These are phyloP conservation scores for Ranitomeya variabilis DNA, from an alignment of 2,113 vertebrate species.

Conservation along the genomic window DNA sequence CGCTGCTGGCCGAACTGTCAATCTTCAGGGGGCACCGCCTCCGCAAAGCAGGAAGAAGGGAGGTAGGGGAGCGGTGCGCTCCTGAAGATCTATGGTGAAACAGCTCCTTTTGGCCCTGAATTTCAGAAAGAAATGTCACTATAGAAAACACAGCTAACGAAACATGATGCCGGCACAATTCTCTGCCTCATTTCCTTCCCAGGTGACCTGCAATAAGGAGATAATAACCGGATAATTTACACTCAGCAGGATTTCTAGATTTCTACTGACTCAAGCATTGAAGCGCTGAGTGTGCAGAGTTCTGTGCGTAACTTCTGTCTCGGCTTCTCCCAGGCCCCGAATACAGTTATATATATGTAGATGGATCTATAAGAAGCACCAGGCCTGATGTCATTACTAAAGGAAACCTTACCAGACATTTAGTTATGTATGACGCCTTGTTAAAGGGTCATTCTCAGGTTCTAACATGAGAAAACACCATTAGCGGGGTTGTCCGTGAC, in stretches of 20 bases:
- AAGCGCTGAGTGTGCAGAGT: neutral
- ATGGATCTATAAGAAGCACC: neutral
- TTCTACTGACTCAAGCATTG: conserved; percentile 16
- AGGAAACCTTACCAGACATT: neutral
- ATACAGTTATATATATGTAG: neutral
- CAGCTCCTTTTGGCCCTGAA: too few species aligned
- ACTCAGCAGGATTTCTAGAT: conserved; percentile 12
- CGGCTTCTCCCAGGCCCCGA: neutral
- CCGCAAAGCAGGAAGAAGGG: too few species aligned
- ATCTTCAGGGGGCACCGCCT: too few species aligned
- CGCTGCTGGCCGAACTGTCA: too few species aligned
- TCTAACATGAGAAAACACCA: too few species aligned
- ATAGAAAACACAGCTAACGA: neutral
- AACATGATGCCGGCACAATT: neutral
- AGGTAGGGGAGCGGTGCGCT: too few species aligned
- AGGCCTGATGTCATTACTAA: neutral
- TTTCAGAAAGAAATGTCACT: neutral
- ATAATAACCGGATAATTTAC: conserved; percentile 22
- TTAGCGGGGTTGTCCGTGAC: too few species aligned
- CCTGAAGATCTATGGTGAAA: too few species aligned
- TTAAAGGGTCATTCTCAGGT: too few species aligned
- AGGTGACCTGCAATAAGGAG: conserved; percentile 14
- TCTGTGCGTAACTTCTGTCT: neutral
- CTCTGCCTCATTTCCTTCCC: conserved; percentile 1
- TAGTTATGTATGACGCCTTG: too few species aligned